Base-by-base conservation (phyloP, 1,140 invertebrate genomes). In the Anadara kagoshimensis region DNA sequence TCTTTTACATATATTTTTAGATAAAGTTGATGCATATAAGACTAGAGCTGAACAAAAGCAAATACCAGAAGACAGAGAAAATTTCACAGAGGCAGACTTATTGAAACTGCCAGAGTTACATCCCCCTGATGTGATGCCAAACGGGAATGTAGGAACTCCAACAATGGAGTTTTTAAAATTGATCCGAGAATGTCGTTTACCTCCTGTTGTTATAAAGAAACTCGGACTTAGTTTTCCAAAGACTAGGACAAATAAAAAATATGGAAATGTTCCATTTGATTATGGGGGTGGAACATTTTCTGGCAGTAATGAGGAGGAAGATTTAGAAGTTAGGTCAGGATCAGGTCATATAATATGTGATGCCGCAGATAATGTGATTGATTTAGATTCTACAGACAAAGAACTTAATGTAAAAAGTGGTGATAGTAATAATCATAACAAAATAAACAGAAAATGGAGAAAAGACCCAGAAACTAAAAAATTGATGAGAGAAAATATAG, bases 121-220 rank as follows among this genome's bases (percentile, higher is more conserved):
- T 49, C 91, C 91, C 14, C 91, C 91, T 29, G 70, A 79, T 65
- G 67, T 90, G 5, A 91, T 92, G 90, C 91, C 84, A 51, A 78
- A 88, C 70, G 92, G 92, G 29, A 93, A 93, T 87, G 91, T 93
- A 54, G 92, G 92, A 26, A 93, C 92, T 12, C 89, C 91, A 14
- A 92, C 91, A 11, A 75, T 73, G 44, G 81, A 88, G 53, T 92
- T 93, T 81, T 69, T 92, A 44, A 80, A 89, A 7, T 83, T 90
- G 43, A 92, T 93, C 22, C 82, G 85, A 53, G 73, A 88, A 49
- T 93, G 92, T 83, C 78, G 85, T 69, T 79, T 93, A 36, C 92
- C 92, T 11, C 81, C 90, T 36, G 84, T 79, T 11, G 56, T 93
- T 5, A 92, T 93, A n/a, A 86, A 83, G 49, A 92, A 91, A 75